phyloP scores from a whole-genome alignment of 2,113 vertebrate species.

The Sceloporus undulatus region DNA sequence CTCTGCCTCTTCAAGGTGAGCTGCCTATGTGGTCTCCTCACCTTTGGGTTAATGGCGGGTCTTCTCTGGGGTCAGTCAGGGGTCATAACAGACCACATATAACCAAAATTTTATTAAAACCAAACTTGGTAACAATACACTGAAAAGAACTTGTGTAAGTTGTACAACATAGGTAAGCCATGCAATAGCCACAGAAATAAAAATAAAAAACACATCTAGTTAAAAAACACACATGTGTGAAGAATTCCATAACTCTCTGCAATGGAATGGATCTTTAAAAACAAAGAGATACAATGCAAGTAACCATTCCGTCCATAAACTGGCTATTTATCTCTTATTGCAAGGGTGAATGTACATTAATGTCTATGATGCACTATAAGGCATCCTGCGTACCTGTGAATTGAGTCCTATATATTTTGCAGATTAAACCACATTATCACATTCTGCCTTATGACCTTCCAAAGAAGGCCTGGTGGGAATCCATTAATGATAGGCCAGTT shows the following conservation, averaged over 20 bases:
- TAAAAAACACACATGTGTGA: background rate
- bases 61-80: too few species aligned
- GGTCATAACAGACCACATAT: too few species aligned
- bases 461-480: slow-evolving; percentile 44
- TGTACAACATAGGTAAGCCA: background rate
- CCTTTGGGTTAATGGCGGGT: too few species aligned
- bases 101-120: too few species aligned
- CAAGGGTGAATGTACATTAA: background rate
- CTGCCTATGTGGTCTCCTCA: too few species aligned
- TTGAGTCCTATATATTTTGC: slow-evolving; percentile 13
- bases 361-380: background rate
- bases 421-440: slow-evolving; percentile 55
- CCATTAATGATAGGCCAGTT: slow-evolving; percentile 48
- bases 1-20: too few species aligned
- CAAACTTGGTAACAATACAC: background rate
- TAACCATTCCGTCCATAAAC: background rate
- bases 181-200: background rate
- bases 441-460: slow-evolving; percentile 65
- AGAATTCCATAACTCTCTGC: background rate
- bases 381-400: background rate
- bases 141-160: background rate
- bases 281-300: background rate
- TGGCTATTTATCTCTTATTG: background rate
- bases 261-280: background rate
- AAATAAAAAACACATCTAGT: background rate